A percentile compares a stretch with the other conserved stretches of the same genome.
Conservation (phyloP, 2,113 vertebrate genomes). For the Pardalotus punctatus region DNA sequence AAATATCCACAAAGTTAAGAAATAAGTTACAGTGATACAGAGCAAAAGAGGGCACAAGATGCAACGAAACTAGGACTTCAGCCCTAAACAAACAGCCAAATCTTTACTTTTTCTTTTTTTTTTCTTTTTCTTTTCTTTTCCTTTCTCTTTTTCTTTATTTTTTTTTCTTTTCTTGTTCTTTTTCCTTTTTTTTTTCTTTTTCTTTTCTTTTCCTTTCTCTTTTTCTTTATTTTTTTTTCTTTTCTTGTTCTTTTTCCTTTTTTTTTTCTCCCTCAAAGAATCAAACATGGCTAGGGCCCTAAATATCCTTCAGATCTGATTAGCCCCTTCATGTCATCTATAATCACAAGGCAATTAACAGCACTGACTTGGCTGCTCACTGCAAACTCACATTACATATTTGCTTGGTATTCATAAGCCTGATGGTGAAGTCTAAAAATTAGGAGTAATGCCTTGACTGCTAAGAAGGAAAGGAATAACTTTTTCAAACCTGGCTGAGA, state of each 20-base stretch:
- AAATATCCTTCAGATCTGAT: neutral
- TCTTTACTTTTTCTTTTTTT: neutral
- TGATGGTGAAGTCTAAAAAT: neutral
- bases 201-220: neutral
- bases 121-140: no score
- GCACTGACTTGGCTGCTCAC: neutral
- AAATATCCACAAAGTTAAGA: neutral
- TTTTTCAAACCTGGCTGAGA: neutral
- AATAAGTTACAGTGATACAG: neutral
- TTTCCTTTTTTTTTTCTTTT: neutral
- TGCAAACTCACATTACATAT: neutral
- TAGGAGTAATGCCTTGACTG: neutral
- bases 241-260: neutral
- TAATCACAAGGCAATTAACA: neutral
- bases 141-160: neutral
- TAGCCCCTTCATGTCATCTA: neutral
- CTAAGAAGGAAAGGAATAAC: neutral
- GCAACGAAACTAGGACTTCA: neutral
- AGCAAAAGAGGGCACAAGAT: neutral
- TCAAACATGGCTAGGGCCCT: neutral
- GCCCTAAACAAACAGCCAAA: neutral
- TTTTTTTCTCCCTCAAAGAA: neutral
- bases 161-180: neutral
- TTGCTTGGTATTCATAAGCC: neutral
- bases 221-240: neutral